These are phyloP conservation scores for Toxotes lorentzi DNA, from an alignment of 2,797 vertebrate genomes.

Conservation along the genomic window DNA sequence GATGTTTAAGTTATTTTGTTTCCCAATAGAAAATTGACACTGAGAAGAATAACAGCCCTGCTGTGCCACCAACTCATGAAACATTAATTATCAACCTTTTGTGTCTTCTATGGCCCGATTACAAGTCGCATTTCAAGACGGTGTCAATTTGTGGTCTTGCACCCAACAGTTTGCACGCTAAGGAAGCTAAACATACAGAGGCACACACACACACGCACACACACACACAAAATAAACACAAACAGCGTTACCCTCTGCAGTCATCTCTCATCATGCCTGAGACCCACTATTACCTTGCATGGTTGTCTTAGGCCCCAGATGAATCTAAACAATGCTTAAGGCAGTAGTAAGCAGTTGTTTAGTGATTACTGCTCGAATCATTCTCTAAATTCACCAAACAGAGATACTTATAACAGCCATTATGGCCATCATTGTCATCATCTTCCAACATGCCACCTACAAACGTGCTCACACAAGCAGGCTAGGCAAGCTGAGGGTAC, in stretches of 20 bases:
- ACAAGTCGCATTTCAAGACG: slow-evolving; percentile 34
- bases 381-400: slow-evolving; percentile 62
- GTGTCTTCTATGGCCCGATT: slow-evolving; percentile 40
- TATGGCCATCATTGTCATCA: slow-evolving; percentile 61
- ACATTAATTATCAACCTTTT: slow-evolving; percentile 52
- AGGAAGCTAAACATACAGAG: slow-evolving; percentile 32
- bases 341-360: slow-evolving; percentile 70
- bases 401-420: slow-evolving; percentile 63
- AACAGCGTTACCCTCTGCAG: slow-evolving; percentile 39
- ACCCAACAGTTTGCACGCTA: slow-evolving; percentile 35
- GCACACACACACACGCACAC: slow-evolving; percentile 12
- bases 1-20: slow-evolving; percentile 10
- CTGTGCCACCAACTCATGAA: slow-evolving; percentile 49
- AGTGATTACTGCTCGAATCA: slow-evolving; percentile 57
- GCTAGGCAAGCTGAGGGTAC: slow-evolving; percentile 10
- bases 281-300: slow-evolving; percentile 66
- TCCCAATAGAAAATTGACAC: slow-evolving; percentile 31
- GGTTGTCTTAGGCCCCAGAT: slow-evolving; percentile 50
- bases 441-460: slow-evolving; percentile 71
- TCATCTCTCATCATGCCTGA: slow-evolving; percentile 62
- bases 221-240: slow-evolving; percentile 19
- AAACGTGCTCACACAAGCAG: slow-evolving; percentile 52
- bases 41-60: slow-evolving; percentile 2
- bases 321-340: slow-evolving; percentile 75
- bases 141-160: slow-evolving; percentile 54